phyloP scores from a whole-genome alignment of 2,113 vertebrate species.

The Paralichthys olivaceus region DNA sequence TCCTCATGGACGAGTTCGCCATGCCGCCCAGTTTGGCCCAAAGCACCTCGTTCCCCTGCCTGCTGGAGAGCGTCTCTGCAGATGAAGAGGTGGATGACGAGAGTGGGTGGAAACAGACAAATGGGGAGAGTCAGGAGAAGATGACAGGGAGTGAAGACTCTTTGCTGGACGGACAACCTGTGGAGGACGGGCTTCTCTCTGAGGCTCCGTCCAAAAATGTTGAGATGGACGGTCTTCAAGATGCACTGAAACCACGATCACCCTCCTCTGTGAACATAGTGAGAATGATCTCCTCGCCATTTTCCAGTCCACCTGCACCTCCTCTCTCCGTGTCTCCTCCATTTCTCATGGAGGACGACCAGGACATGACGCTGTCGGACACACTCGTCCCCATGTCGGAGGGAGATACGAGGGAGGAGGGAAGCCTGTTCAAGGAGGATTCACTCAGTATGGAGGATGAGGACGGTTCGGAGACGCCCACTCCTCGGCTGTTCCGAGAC shows the following conservation, averaged over 20 bases:
- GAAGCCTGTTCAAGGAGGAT: conserved; percentile 54
- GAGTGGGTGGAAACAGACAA: not conserved
- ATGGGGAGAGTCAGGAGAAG: conserved; percentile 47
- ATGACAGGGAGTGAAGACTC: conserved; percentile 58
- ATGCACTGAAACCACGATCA: conserved; percentile 13
- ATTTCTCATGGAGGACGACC: conserved; percentile 82
- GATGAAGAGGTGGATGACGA: conserved; percentile 52
- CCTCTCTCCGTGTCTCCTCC: conserved; percentile 76
- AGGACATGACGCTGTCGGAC: conserved; percentile 59
- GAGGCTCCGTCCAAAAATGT: conserved; percentile 65
- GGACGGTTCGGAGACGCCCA: conserved; percentile 80
- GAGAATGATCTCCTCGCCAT: conserved; percentile 62
- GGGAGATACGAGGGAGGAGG: conserved; percentile 31
- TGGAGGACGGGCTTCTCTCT: conserved; percentile 70
- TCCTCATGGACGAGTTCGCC: conserved; percentile 99
- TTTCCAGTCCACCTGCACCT: conserved; percentile 43
- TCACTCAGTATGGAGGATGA: conserved; percentile 66
- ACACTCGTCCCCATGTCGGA: conserved; percentile 29
- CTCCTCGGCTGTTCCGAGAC: conserved; percentile 90
- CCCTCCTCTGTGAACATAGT: conserved; percentile 21
- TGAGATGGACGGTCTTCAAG: conserved; percentile 49
- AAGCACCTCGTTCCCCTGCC: conserved; percentile 88
- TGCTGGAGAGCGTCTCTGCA: conserved; percentile 82
- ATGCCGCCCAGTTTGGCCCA: conserved; percentile 92
- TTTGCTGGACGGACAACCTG: conserved; percentile 67